Evolutionary conservation across 2,113 vertebrate species (phyloP).

Genomic region (Bothrops jararaca): DNA sequence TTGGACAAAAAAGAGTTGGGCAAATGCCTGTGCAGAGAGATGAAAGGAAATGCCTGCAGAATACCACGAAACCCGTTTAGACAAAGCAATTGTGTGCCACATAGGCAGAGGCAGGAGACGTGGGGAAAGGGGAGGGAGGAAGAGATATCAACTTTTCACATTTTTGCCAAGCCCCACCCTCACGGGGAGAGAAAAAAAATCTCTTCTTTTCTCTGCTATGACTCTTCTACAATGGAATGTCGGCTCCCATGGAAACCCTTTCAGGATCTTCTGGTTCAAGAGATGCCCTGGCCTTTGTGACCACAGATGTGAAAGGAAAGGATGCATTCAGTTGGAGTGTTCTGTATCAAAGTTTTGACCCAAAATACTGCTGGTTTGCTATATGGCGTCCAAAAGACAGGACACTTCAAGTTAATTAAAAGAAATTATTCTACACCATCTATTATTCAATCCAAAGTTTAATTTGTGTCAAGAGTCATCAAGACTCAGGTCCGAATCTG

Average conservation of each 20-base stretch:
- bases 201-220: slow-evolving; percentile 61
- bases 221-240: slow-evolving; percentile 84
- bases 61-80: slow-evolving; percentile 30
- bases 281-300: slow-evolving; percentile 52
- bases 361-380: background rate
- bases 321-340: slow-evolving; percentile 34
- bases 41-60: slow-evolving; percentile 27
- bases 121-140: slow-evolving; percentile 49
- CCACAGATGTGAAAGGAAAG: slow-evolving; percentile 24
- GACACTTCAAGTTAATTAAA: background rate
- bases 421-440: background rate
- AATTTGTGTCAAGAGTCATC: background rate
- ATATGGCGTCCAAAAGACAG: background rate
- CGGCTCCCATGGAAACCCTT: slow-evolving; percentile 79
- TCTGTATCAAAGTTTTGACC: background rate
- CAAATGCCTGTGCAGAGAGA: background rate
- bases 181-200: slow-evolving; percentile 34
- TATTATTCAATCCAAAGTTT: background rate
- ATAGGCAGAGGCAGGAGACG: slow-evolving; percentile 75
- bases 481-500: background rate
- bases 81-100: slow-evolving; percentile 84
- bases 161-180: slow-evolving; percentile 67
- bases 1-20: background rate
- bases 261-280: slow-evolving; percentile 62
- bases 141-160: slow-evolving; percentile 67